Evolutionary conservation across 2,113 vertebrate species (phyloP).

Genomic region (western clawed frog (Xenopus tropicalis)): DNA sequence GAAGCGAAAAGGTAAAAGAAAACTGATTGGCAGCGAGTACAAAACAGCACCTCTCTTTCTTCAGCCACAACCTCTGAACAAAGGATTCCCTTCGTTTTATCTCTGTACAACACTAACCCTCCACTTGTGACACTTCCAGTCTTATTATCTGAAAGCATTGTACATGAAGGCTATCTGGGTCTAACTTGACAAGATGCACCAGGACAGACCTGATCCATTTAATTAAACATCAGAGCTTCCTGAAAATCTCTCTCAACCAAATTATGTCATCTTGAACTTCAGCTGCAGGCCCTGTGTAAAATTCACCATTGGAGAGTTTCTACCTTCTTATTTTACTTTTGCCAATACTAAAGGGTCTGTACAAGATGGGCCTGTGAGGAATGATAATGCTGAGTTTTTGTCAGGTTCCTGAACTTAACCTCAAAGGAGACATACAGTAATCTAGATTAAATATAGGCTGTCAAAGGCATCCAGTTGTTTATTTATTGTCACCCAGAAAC

Average conservation of each 20-base stretch:
- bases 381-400: constrained; percentile 65
- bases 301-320: not conserved
- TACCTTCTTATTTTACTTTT: not conserved
- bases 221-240: not conserved
- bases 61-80: constrained; percentile 29
- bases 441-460: constrained; percentile 42
- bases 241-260: not conserved
- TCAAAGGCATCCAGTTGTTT: constrained; percentile 41
- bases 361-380: not conserved
- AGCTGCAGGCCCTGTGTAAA: not conserved
- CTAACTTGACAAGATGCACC: not conserved
- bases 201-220: not conserved
- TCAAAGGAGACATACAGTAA: constrained; percentile 49
- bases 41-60: constrained; percentile 13
- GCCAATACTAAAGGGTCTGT: not conserved
- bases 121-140: constrained; percentile 1
- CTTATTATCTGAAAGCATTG: not conserved
- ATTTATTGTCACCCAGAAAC: constrained; percentile 48
- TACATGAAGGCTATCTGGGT: not conserved
- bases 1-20: constrained; percentile 38
- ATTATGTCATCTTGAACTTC: not conserved
- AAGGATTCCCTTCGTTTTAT: constrained; percentile 31
- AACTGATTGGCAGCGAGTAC: constrained; percentile 37
- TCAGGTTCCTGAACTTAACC: constrained; percentile 57
- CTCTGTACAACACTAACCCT: constrained; percentile 17